A percentile compares a stretch with the other conserved stretches of the same genome.
Evolutionary conservation across 2,113 vertebrate species (phyloP).

Genomic region (Pangasianodon gigas): DNA sequence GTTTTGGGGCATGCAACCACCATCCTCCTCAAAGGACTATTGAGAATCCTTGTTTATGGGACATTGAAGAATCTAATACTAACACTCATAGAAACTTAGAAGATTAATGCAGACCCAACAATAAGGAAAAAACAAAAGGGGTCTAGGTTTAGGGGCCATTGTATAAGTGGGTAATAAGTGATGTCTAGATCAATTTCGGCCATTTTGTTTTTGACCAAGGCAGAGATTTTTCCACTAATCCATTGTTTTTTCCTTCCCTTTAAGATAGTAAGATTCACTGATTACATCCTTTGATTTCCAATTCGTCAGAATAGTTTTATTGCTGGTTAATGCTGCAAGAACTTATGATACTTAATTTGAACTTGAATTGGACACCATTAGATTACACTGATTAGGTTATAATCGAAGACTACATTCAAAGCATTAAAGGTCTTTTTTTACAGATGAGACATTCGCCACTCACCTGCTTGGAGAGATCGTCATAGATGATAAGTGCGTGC

Average conservation of each 20-base stretch:
- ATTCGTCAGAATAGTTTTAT: not conserved
- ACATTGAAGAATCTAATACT: not conserved
- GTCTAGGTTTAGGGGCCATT: not conserved
- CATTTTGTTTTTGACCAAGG: not conserved
- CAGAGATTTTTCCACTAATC: not conserved
- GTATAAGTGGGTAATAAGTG: not conserved
- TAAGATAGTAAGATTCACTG: not conserved
- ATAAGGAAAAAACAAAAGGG: not conserved
- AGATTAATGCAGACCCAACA: not conserved
- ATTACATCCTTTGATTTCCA: not conserved
- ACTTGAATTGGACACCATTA: not conserved
- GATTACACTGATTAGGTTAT: not conserved
- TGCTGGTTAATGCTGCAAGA: not conserved
- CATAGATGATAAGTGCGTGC: slow-evolving; percentile 96
- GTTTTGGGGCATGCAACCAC: not conserved
- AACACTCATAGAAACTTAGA: not conserved
- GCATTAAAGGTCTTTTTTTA: not conserved
- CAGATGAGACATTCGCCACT: not conserved
- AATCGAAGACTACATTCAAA: not conserved
- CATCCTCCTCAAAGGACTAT: not conserved
- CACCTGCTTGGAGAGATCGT: slow-evolving; percentile 98
- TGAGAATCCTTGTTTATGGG: not conserved
- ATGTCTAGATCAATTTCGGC: not conserved
- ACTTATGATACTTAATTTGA: not conserved
- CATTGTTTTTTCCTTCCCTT: not conserved